Percentiles rank a stretch among this genome's conserved stretches.
These are phyloP conservation scores for Lacerta bilineata DNA, from an alignment of 2,797 vertebrate genomes.

Conservation along the genomic window DNA sequence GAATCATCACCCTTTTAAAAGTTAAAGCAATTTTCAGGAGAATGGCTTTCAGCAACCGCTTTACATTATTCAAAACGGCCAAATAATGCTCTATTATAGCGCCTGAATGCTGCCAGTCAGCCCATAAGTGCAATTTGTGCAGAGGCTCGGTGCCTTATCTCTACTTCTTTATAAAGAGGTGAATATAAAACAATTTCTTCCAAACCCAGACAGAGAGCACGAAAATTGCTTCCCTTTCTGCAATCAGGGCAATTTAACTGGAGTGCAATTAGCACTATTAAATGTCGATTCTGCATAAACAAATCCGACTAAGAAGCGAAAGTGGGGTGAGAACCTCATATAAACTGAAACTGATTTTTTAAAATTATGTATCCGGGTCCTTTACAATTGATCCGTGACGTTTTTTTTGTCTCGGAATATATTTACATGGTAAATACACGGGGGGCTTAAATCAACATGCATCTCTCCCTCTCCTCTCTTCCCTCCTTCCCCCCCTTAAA, in stretches of 20 bases:
- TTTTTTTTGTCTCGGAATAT: slow-evolving; percentile 84
- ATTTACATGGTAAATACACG: slow-evolving; percentile 84
- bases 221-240: slow-evolving; percentile 97
- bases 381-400: slow-evolving; percentile 86
- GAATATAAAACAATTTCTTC: slow-evolving; percentile 99
- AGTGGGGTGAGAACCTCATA: slow-evolving; percentile 87
- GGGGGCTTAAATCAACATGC: slow-evolving; percentile 79
- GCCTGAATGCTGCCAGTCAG: slow-evolving; percentile 98
- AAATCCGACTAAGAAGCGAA: slow-evolving; percentile 92
- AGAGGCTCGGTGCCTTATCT: slow-evolving; percentile 92
- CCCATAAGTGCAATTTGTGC: slow-evolving; percentile 96
- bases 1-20: slow-evolving; percentile 97
- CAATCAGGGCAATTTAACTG: slow-evolving; percentile 98
- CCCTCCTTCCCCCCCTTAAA: slow-evolving; percentile 22
- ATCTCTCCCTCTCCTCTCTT: slow-evolving; percentile 56
- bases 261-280: slow-evolving; percentile 97
- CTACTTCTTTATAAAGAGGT: slow-evolving; percentile 94
- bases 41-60: slow-evolving; percentile 92
- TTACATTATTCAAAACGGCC: slow-evolving; percentile 98
- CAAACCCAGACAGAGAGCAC: slow-evolving; percentile 91
- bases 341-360: slow-evolving; percentile 87
- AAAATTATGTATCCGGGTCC: slow-evolving; percentile 85
- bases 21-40: slow-evolving; percentile 99
- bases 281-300: slow-evolving; percentile 96
- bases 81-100: slow-evolving; percentile 99